Evolutionary conservation across 2,113 vertebrate species (phyloP).

Genomic region (Calonectris borealis): DNA sequence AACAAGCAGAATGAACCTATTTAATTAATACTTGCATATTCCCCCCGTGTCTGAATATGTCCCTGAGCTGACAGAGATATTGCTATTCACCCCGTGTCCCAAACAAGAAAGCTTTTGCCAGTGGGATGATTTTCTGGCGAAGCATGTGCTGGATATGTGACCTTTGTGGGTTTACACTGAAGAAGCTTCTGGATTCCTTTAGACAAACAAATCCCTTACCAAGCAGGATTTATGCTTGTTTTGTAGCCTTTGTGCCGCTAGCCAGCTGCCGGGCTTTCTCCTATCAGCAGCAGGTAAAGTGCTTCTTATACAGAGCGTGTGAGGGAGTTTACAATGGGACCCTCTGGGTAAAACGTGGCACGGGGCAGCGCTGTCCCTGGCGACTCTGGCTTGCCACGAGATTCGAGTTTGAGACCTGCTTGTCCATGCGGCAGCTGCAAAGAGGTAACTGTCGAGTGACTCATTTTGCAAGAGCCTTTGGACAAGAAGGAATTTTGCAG

Average conservation of each 20-base stretch:
- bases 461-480: background rate
- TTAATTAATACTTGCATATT: background rate
- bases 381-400: background rate
- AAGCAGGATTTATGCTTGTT: background rate
- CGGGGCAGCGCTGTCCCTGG: background rate
- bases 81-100: background rate
- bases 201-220: background rate
- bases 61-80: background rate
- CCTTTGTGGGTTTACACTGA: constrained; percentile 35
- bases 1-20: background rate
- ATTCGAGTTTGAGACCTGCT: background rate
- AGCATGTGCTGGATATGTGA: background rate
- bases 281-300: background rate
- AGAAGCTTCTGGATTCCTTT: constrained; percentile 24
- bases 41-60: background rate
- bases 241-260: background rate
- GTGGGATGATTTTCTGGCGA: constrained; percentile 18
- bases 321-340: background rate
- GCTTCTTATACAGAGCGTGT: background rate
- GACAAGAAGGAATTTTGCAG: background rate
- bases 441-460: background rate
- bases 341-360: rapidly evolving
- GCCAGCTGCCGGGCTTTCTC: background rate
- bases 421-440: background rate
- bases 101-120: constrained; percentile 34